phyloP scores from a whole-genome alignment of 2,888 invertebrate genomes.

The Tenthredo distinguenda region DNA sequence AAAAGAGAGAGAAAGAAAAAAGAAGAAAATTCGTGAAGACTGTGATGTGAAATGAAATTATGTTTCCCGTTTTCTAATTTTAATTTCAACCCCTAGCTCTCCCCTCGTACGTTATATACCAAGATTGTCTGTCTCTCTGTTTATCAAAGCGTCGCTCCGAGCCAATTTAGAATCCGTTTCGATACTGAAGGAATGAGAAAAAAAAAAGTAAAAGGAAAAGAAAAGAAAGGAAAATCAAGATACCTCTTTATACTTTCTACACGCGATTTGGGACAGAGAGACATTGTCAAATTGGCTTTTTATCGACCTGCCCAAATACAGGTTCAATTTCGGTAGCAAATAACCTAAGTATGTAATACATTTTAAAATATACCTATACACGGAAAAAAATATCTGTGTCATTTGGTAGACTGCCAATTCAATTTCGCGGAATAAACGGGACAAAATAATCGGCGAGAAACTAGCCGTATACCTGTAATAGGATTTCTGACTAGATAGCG shows the following conservation, averaged over 20 bases:
- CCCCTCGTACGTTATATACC: background rate
- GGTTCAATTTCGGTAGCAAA: slow-evolving; percentile 20
- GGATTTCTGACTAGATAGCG: background rate
- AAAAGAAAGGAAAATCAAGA: background rate
- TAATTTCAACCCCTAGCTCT: slow-evolving; percentile 21
- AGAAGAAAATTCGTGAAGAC: background rate
- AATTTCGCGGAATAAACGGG: slow-evolving; percentile 11
- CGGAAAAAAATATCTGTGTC: background rate
- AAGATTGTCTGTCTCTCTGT: slow-evolving; percentile 10
- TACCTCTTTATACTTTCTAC: background rate
- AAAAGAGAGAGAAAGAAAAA: background rate
- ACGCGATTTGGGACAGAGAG: slow-evolving; percentile 15
- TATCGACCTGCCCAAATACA: slow-evolving; percentile 18
- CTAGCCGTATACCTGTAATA: too few species aligned
- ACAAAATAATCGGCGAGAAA: background rate
- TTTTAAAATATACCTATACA: background rate
- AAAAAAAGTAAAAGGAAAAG: background rate
- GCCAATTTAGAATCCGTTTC: slow-evolving; percentile 38
- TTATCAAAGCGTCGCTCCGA: slow-evolving; percentile 28
- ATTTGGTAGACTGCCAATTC: slow-evolving; percentile 29
- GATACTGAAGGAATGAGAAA: background rate
- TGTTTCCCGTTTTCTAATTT: slow-evolving; percentile 38
- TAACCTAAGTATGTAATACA: background rate
- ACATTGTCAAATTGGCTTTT: slow-evolving; percentile 26
- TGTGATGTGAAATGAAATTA: slow-evolving; percentile 29